These are phyloP conservation scores for Hemitrygon akajei DNA, from an alignment of 2,797 vertebrate genomes.

Conservation along the genomic window DNA sequence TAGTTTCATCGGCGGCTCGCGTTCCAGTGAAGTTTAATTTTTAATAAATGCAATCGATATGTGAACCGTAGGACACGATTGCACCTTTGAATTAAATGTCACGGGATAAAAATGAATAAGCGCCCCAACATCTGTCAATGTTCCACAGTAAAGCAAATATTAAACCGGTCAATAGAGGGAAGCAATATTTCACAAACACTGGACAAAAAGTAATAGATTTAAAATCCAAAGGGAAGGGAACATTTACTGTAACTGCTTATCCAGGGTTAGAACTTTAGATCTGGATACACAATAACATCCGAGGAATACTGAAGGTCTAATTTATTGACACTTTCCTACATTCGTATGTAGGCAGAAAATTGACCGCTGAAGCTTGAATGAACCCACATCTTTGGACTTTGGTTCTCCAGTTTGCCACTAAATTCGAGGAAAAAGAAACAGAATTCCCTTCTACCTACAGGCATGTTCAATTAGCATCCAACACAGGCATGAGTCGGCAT, in stretches of 20 bases:
- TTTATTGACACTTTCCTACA: not conserved
- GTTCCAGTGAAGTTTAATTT: constrained; percentile 34
- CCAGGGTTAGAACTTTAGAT: not conserved
- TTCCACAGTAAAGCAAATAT: not conserved
- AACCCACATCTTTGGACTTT: not conserved
- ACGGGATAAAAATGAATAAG: not conserved
- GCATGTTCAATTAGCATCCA: not conserved
- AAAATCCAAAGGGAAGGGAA: not conserved
- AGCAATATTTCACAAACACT: not conserved
- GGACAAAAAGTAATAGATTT: not conserved
- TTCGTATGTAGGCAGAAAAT: not conserved
- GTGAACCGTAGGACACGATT: constrained; percentile 13
- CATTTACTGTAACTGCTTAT: not conserved
- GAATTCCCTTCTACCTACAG: not conserved
- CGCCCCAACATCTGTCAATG: not conserved
- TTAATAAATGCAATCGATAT: constrained; percentile 18
- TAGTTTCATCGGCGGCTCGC: not conserved
- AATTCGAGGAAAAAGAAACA: not conserved
- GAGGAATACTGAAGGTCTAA: not conserved
- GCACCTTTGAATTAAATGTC: constrained; percentile 34
- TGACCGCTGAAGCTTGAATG: not conserved
- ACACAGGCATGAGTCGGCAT: not conserved
- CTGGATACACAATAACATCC: not conserved
- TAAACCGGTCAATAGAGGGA: not conserved
- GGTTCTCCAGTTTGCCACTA: not conserved